Evolutionary conservation across 92 coral and sea anemone genomes (phyloP).

Genomic region (Umimayanthus chanpuru): DNA sequence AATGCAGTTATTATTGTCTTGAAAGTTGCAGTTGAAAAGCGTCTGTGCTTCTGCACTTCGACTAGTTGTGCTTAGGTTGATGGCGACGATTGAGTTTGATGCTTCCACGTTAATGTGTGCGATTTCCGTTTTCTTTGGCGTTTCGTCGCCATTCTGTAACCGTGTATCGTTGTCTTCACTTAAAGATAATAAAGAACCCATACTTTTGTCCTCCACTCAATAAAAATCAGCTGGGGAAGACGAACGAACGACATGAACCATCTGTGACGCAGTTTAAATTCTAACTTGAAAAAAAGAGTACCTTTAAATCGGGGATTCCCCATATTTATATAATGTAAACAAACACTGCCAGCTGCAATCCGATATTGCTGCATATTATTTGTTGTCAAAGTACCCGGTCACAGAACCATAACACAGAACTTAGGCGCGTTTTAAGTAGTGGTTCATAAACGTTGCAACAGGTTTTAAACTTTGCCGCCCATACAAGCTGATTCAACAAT

Average conservation of each 20-base stretch:
- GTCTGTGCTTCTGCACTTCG: neutral
- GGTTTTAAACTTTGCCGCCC: too few relatives aligned
- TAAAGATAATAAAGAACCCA: neutral
- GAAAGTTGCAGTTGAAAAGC: neutral
- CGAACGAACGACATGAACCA: neutral
- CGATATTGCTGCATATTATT: neutral
- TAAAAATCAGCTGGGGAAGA: neutral
- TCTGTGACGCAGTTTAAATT: constrained; percentile 10
- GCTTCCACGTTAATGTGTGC: neutral
- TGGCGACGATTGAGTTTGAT: neutral
- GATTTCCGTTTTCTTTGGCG: neutral
- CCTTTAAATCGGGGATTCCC: constrained; percentile 31
- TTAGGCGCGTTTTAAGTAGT: too few relatives aligned
- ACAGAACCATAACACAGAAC: too few relatives aligned
- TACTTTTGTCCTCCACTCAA: neutral
- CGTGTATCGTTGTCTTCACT: too few relatives aligned
- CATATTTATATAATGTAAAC: neutral
- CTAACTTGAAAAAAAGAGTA: neutral
- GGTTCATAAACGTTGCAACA: too few relatives aligned
- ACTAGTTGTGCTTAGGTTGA: neutral
- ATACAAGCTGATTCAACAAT: too few relatives aligned
- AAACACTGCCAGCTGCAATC: neutral
- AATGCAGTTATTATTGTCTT: neutral
- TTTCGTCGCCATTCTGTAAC: neutral
- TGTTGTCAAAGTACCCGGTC: too few relatives aligned